Base-by-base conservation (phyloP, 1,140 invertebrate species). In the Aplysia californica region DNA sequence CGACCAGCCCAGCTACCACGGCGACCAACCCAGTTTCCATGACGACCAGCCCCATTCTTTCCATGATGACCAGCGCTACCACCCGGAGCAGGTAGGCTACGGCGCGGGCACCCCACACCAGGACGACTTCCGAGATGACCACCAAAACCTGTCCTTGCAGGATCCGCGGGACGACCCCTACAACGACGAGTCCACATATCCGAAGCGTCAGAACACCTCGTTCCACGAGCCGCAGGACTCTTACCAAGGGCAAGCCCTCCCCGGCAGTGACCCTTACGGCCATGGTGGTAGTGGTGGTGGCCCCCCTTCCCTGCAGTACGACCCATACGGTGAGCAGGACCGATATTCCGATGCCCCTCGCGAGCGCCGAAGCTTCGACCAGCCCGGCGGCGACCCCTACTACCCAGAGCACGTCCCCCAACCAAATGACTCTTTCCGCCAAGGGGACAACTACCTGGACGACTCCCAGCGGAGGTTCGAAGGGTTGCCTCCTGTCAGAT, bases 401-500 rank as follows among this genome's bases (percentile, higher is more conserved):
- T 33, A 29, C 64, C 29, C 41, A 5, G 15, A 10, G 26, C 69
- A 75, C 61, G 64, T 70, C 41, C 71, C 38, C 31, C 67, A 67
- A 26, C 23, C 38, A 2, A 68, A 70, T 58, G 69, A 70, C 50
- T 68, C 44, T 39, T 79, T 73, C 58, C 44, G 31, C 50, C 41
- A 58, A 26, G 36, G 38, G 23, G 58, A 75, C 33, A 61, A 78
- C 31, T 56, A 44, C 31, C 29, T 38, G 18, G 69, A 59, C 10
- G 58, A 67, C 18, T 18, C 38, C 1, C 39, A 65, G 59, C 58
- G 61, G 15, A 59, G 55, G n/a, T 85, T 83, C 71, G 83, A 87
- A 67, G 87, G 85, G 23, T 81, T 87, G 41, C 85, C 85, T 36
- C 85, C 80, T 26, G 82, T 85, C 23, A 82, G 80, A 61, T 70